A percentile compares a stretch with the other conserved stretches of the same genome.
These are phyloP conservation scores for Omphaloscelis lunosa DNA, from an alignment of 2,888 invertebrate genomes.

Conservation along the genomic window DNA sequence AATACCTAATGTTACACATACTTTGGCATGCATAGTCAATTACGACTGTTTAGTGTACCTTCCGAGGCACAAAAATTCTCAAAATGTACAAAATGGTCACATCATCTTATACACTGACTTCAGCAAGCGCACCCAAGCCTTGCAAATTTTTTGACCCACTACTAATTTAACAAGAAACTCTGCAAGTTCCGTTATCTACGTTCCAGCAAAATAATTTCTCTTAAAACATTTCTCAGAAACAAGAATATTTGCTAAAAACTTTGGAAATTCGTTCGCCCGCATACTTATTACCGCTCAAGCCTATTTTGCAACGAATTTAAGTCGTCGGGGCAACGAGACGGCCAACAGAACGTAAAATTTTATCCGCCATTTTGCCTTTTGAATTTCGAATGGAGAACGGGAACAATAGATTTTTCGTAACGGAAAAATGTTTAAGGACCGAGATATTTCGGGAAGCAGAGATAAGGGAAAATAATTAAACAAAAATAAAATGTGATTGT, in stretches of 20 bases:
- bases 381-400: conserved; percentile 51
- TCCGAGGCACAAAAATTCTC: background rate
- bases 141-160: background rate
- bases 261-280: conserved; percentile 49
- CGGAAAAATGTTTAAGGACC: conserved; percentile 60
- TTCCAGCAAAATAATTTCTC: conserved; percentile 31
- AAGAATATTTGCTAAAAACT: conserved; percentile 55
- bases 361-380: conserved; percentile 65
- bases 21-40: background rate
- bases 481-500: conserved; percentile 49
- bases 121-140: background rate
- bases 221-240: conserved; percentile 45
- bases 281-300: conserved; percentile 58
- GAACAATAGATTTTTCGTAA: conserved; percentile 61
- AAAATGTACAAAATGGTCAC: background rate
- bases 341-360: conserved; percentile 60
- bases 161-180: background rate
- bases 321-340: conserved; percentile 46
- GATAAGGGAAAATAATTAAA: conserved; percentile 64
- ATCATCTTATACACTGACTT: background rate
- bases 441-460: conserved; percentile 45
- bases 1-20: background rate
- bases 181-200: conserved; percentile 10
- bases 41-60: background rate
- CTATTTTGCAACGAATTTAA: conserved; percentile 61